Percentiles rank a stretch among this genome's conserved stretches.
Conservation (phyloP, 2,888 invertebrate genomes). For the Fragum fragum region DNA sequence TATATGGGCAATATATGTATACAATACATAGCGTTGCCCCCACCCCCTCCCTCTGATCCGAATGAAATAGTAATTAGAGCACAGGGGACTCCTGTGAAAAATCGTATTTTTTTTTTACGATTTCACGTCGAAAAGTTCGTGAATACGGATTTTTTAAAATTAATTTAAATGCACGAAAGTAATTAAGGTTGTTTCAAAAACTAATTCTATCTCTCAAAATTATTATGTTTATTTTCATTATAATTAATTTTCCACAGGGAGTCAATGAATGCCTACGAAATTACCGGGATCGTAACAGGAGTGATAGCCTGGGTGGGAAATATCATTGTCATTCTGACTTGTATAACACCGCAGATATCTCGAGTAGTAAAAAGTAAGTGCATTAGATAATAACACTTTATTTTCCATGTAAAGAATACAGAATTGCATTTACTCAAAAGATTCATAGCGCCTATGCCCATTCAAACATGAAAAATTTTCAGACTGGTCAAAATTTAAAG, state of each 20-base stretch:
- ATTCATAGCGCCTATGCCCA: no score
- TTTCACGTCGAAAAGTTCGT: neutral
- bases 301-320: conserved; percentile 30
- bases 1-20: no score
- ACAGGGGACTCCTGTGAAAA: no score
- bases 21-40: no score
- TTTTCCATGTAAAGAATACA: no score
- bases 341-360: conserved; percentile 19
- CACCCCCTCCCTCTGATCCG: no score
- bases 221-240: neutral
- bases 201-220: neutral
- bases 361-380: conserved; percentile 9
- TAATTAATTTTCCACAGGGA: conserved; percentile 14
- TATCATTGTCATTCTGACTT: conserved; percentile 12
- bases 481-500: no score
- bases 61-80: no score
- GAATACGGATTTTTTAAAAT: neutral
- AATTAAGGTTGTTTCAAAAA: neutral
- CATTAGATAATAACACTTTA: no score
- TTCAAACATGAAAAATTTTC: no score
- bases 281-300: conserved; percentile 31
- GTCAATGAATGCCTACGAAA: conserved; percentile 26
- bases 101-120: no score
- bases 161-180: neutral
- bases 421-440: no score